These are phyloP conservation scores for Chelonus insularis DNA, from an alignment of 1,140 invertebrate genomes.

Conservation along the genomic window DNA sequence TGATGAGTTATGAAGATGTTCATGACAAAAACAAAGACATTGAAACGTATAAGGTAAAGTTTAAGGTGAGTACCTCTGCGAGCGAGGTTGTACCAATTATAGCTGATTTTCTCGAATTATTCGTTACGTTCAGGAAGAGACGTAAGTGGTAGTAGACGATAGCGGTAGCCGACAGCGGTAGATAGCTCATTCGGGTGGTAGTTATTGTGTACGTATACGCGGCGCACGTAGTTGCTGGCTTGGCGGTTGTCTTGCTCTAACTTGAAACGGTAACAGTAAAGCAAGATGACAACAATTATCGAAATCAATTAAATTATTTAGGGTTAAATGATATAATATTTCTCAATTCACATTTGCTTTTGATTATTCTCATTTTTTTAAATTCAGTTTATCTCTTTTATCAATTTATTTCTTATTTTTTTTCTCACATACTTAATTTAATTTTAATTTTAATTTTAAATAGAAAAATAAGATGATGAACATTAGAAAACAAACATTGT, in stretches of 20 bases:
- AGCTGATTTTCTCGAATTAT: constrained; percentile 46
- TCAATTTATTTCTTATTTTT: too few species aligned
- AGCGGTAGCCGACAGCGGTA: constrained; percentile 42
- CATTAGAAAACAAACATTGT: too few species aligned
- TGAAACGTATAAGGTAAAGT: constrained; percentile 30
- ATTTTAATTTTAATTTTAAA: too few species aligned
- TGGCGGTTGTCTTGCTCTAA: constrained; percentile 58
- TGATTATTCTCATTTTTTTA: neutral
- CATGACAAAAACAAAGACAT: constrained; percentile 2
- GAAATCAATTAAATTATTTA: constrained; percentile 7
- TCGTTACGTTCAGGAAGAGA: constrained; percentile 55
- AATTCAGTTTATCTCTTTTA: too few species aligned
- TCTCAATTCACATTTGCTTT: neutral
- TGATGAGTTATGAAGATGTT: too few species aligned
- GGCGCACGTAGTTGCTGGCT: constrained; percentile 54
- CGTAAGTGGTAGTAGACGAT: constrained; percentile 53
- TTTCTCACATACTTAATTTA: too few species aligned
- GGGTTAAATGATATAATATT: neutral
- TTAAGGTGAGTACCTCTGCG: constrained; percentile 48
- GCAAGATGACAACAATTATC: constrained; percentile 48
- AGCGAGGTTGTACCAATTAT: constrained; percentile 54
- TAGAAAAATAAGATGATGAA: too few species aligned
- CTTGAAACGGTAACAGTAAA: constrained; percentile 54
- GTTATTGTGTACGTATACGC: constrained; percentile 58
- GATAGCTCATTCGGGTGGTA: constrained; percentile 40